phyloP scores from a whole-genome alignment of 2,113 vertebrate species.

The Mirounga angustirostris region DNA sequence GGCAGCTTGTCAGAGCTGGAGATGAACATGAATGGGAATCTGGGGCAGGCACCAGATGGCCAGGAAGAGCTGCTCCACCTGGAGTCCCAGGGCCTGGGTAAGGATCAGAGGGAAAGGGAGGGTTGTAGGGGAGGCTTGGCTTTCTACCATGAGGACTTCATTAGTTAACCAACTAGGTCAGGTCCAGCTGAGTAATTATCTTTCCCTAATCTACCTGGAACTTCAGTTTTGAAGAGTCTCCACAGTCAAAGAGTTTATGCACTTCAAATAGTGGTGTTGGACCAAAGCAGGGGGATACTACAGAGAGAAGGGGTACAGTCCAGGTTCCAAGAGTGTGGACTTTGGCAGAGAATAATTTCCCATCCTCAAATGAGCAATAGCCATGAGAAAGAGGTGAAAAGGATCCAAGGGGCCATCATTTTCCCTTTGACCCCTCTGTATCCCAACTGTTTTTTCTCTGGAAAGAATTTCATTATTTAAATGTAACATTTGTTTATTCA shows the following conservation, averaged over 20 bases:
- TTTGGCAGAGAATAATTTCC: not conserved
- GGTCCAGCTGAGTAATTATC: not conserved
- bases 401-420: not conserved
- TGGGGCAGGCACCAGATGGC: not conserved
- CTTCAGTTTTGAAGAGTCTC: not conserved
- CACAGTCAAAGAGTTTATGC: not conserved
- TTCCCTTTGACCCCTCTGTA: not conserved
- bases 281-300: not conserved
- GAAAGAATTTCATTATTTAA: slow-evolving; percentile 37
- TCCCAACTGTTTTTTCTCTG: not conserved
- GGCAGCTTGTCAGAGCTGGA: not conserved
- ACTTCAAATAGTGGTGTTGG: not conserved
- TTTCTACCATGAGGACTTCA: not conserved
- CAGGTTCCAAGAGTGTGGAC: not conserved
- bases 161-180: not conserved
- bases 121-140: not conserved
- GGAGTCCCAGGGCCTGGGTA: not conserved
- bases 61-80: not conserved
- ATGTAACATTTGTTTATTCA: slow-evolving; percentile 41
- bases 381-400: not conserved
- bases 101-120: not conserved
- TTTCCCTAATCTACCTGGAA: not conserved
- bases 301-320: not conserved
- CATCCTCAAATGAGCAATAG: not conserved
- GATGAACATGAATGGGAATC: not conserved